A percentile compares a stretch with the other conserved stretches of the same genome.
Evolutionary conservation across 2,888 invertebrate species (phyloP).

Genomic region (Pachydiplax longipennis): DNA sequence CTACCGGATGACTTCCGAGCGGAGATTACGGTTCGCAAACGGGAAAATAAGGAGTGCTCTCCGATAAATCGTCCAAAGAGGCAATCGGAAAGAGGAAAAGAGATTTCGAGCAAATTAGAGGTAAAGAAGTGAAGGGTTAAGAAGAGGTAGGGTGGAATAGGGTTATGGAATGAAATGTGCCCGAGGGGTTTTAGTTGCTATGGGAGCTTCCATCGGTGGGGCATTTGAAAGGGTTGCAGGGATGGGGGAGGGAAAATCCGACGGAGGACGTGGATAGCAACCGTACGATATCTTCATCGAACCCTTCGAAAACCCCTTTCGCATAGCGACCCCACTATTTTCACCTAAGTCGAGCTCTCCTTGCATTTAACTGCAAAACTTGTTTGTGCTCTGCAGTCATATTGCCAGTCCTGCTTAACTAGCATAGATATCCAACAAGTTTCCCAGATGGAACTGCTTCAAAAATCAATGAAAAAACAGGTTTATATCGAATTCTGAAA

Average conservation of each 20-base stretch:
- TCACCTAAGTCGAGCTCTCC: not conserved
- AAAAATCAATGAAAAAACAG: too few relatives aligned
- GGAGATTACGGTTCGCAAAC: not conserved
- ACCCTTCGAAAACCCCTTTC: not conserved
- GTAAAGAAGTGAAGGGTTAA: not conserved
- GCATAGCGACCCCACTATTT: not conserved
- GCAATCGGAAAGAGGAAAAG: not conserved
- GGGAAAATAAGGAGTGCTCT: not conserved
- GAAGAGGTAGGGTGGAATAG: not conserved
- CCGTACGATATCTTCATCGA: constrained; percentile 28
- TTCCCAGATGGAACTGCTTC: too few relatives aligned
- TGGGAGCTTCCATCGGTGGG: constrained; percentile 28
- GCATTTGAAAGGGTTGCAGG: not conserved
- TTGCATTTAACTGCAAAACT: not conserved
- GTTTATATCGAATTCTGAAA: too few relatives aligned
- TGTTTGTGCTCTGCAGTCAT: not conserved
- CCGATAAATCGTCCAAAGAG: not conserved
- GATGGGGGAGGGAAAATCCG: constrained; percentile 1
- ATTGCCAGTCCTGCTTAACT: too few relatives aligned
- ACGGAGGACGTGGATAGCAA: constrained; percentile 33
- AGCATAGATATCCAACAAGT: too few relatives aligned
- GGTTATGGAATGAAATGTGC: not conserved
- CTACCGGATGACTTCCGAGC: not conserved
- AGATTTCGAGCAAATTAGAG: constrained; percentile 22
- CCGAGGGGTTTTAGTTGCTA: constrained; percentile 30